phyloP scores from a whole-genome alignment of 2,888 invertebrate species.

The Pristionchus fissidentatus region DNA sequence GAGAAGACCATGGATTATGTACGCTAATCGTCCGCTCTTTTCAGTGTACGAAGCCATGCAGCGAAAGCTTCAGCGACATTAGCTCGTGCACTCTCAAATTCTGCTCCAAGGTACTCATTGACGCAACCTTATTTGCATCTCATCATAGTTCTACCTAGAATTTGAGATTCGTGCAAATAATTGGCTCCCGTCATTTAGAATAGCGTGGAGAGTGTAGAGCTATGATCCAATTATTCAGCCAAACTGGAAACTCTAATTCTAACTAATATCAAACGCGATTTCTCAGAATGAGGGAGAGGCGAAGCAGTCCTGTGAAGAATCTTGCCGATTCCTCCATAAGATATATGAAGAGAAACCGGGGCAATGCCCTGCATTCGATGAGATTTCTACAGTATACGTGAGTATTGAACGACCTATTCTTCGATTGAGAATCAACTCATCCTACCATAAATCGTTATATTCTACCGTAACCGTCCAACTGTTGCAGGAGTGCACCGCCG shows the following conservation, averaged over 20 bases:
- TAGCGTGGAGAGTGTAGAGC: too few species aligned
- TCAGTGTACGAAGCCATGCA: conserved; percentile 72
- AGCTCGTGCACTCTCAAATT: conserved; percentile 53
- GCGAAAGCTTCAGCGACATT: conserved; percentile 61
- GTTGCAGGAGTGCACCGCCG: conserved; percentile 75
- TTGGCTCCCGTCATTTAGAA: too few species aligned
- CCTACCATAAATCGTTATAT: conserved; percentile 25
- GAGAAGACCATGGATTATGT: neutral
- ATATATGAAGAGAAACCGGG: conserved; percentile 75
- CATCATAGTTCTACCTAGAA: neutral
- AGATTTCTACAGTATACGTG: conserved; percentile 56
- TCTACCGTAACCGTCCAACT: too few species aligned
- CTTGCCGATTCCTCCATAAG: conserved; percentile 75
- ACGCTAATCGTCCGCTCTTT: conserved; percentile 52
- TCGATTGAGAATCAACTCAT: neutral
- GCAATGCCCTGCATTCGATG: conserved; percentile 73
- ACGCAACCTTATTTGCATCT: neutral
- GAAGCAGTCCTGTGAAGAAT: conserved; percentile 63
- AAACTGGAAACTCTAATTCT: too few species aligned
- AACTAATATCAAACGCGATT: too few species aligned
- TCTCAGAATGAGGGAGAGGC: neutral
- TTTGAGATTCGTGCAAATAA: neutral
- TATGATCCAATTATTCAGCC: too few species aligned
- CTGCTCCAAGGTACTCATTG: conserved; percentile 28
- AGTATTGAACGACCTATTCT: conserved; percentile 12